Percentiles rank a stretch among this genome's conserved stretches.
Conservation (phyloP, 1,140 invertebrate genomes). For the Drosophila parvula region DNA sequence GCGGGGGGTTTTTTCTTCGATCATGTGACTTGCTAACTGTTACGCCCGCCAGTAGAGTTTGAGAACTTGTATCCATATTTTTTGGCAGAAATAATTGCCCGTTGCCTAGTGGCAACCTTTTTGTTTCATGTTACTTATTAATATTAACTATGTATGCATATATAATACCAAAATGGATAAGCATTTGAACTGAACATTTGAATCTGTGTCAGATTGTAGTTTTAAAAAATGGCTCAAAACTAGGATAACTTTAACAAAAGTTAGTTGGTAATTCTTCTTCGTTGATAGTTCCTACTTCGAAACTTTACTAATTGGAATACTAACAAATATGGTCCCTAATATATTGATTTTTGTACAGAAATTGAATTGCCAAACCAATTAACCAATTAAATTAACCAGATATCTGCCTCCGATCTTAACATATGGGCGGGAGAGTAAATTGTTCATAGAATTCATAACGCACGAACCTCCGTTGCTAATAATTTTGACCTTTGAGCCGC, state of each 20-base stretch:
- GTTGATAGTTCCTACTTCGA: too few relatives aligned
- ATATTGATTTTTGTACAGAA: background rate
- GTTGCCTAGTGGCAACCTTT: background rate
- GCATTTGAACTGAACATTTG: background rate
- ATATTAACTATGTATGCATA: background rate
- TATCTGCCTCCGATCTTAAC: background rate
- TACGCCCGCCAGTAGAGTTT: constrained; percentile 37
- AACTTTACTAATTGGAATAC: too few relatives aligned
- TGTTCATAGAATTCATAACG: background rate
- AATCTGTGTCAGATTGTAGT: background rate
- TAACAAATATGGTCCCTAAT: background rate
- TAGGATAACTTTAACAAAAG: too few relatives aligned
- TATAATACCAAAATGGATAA: background rate
- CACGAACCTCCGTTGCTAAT: background rate
- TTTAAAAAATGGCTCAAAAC: too few relatives aligned
- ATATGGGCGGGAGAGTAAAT: background rate
- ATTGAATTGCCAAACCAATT: too few relatives aligned
- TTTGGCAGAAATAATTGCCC: background rate
- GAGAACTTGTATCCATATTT: background rate
- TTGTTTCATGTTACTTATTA: background rate
- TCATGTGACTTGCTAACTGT: constrained; percentile 69
- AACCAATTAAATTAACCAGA: background rate
- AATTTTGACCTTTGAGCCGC: background rate
- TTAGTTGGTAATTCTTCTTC: too few relatives aligned
- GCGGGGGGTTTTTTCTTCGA: constrained; percentile 24